Evolutionary conservation across 2,113 vertebrate species (phyloP).

Genomic region (Monopterus albus): DNA sequence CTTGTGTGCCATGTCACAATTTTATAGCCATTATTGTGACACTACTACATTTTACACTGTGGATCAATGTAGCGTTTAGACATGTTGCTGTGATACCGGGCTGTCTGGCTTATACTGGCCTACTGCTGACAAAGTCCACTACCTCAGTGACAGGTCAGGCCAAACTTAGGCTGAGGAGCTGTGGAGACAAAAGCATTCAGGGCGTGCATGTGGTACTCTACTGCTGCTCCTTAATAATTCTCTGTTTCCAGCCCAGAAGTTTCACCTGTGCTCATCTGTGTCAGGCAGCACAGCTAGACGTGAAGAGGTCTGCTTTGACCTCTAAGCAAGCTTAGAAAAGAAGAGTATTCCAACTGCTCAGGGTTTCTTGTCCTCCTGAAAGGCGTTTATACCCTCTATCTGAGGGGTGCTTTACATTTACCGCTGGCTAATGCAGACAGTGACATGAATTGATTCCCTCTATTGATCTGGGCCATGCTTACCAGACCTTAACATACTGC

Average conservation of each 20-base stretch:
- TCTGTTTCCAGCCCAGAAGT: background rate
- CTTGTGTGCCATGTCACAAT: too few relatives aligned
- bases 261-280: constrained; percentile 29
- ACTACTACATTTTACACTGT: too few relatives aligned
- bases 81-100: too few relatives aligned
- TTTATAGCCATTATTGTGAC: too few relatives aligned
- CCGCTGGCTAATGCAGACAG: constrained; percentile 57
- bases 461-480: constrained; percentile 65
- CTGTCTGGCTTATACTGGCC: background rate
- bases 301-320: constrained; percentile 45
- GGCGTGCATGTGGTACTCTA: background rate
- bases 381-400: constrained; percentile 33
- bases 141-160: constrained; percentile 9
- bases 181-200: constrained; percentile 17
- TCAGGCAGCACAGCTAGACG: constrained; percentile 23
- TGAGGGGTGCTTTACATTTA: constrained; percentile 64
- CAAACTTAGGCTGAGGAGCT: constrained; percentile 12
- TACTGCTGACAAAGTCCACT: background rate
- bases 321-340: constrained; percentile 2
- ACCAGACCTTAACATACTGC: constrained; percentile 72
- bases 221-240: constrained; percentile 18
- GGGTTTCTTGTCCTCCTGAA: constrained; percentile 6
- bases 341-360: background rate
- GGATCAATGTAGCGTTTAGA: too few relatives aligned
- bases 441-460: constrained; percentile 72